Base-by-base conservation (phyloP, 2,113 vertebrate species). In the Gymnorhina tibicen region DNA sequence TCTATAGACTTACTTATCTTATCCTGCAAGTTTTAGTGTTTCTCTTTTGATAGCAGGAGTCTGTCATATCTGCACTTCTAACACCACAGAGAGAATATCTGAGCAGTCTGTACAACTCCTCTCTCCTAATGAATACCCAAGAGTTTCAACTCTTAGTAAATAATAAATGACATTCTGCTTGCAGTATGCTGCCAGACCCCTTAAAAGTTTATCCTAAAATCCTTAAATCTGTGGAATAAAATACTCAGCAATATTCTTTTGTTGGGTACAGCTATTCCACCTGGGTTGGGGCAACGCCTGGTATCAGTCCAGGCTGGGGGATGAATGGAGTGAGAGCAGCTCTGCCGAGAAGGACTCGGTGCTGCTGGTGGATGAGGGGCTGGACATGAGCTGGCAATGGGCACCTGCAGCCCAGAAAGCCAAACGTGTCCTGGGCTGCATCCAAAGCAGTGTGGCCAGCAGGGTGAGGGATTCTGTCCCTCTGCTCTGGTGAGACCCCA, bases 101-200 rank as follows among this genome's bases (percentile, higher is more conserved):
- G 95, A 96, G 60, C 79, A 95, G 76, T 19, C 56, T 86, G 67
- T 80, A 63, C 72, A 88, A 50, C 55, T 89, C 16, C 37, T 52
- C 59, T 91, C 79, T 91, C 91, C 76, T 97, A 97, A 97, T 87
- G 86, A 95, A 93, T 78, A 74, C 96, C 64, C 47, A 2, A 37
- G 91, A 92, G 95, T 91, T 95, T 91, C 89, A 78, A 59, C 33
- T 93, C 75, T 84, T 77, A 50, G 66, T 97, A 96, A 97, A 96
- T 97, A 97, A 95, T 92, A 94, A 93, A 96, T 88, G 46, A 91
- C 84, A 92, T 91, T 93, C 91, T 94, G 79, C 73, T 86, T 80
- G 55, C 59, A 55, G 50, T 77, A 50, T 2, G 6, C 35, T 77
- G 80, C 83, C 63, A 86, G 63, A 92, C 24, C 42, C 55, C 75